Conservation (phyloP, 1,140 invertebrate species). For the Mamestra configurata region DNA sequence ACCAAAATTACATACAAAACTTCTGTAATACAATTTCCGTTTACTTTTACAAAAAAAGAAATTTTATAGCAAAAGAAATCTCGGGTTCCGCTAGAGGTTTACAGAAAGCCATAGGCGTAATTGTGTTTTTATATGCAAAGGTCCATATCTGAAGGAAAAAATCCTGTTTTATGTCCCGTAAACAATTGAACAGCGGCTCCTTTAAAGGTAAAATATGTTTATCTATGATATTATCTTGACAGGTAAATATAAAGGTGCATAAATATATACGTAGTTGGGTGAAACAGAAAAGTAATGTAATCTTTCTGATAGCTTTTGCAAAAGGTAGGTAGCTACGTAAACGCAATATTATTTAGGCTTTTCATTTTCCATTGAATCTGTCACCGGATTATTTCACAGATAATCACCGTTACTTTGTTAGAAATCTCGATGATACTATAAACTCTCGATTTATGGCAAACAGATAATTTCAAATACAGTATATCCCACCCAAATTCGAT, state of each 20-base stretch:
- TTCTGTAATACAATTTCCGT: background rate
- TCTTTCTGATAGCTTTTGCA: background rate
- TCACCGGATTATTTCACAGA: too few species aligned
- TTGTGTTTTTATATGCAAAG: conserved; percentile 29
- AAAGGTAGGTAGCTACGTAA: background rate
- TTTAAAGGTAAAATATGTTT: conserved; percentile 12
- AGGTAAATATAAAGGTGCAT: background rate
- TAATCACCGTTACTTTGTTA: too few species aligned
- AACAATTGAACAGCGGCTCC: background rate
- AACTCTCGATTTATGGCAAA: too few species aligned
- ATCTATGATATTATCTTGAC: conserved; percentile 9
- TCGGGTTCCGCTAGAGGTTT: background rate
- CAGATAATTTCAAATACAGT: too few species aligned
- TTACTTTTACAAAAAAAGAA: conserved; percentile 31
- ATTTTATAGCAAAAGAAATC: conserved; percentile 10
- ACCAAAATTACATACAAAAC: background rate
- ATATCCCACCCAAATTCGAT: too few species aligned
- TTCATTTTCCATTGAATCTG: too few species aligned
- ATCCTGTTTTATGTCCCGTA: conserved; percentile 34
- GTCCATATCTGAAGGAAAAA: conserved; percentile 15
- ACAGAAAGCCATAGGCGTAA: conserved; percentile 4
- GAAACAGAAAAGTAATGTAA: background rate
- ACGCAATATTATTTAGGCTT: background rate
- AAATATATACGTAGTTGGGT: background rate
- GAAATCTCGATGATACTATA: too few species aligned